These are phyloP conservation scores for Acanthaster planci DNA, from an alignment of 35 echinoderm and acorn worm species.

Conservation along the genomic window DNA sequence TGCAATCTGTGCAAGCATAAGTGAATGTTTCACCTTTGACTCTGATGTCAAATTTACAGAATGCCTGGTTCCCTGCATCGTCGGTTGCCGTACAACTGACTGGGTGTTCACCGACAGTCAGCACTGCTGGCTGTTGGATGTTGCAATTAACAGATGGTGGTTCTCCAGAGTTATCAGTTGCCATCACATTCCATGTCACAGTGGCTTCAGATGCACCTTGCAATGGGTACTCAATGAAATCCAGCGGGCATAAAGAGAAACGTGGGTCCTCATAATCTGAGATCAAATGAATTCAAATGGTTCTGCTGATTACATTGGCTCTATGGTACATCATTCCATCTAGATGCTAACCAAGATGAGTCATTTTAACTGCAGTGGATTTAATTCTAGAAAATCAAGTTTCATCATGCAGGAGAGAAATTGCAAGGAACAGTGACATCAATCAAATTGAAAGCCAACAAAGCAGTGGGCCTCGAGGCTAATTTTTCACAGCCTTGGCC, in stretches of 20 bases:
- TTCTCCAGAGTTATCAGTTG: constrained; percentile 44
- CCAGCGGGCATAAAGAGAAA: constrained; percentile 46
- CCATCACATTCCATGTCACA: constrained; percentile 51
- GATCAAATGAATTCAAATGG: not conserved
- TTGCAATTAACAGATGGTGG: constrained; percentile 30
- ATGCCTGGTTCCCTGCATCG: constrained; percentile 31
- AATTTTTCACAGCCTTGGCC: too few species aligned
- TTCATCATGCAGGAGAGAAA: too few species aligned
- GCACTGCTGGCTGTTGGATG: constrained; percentile 12
- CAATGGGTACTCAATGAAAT: constrained; percentile 34
- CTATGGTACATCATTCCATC: too few species aligned
- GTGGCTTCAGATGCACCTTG: not conserved
- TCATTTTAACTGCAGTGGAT: too few species aligned
- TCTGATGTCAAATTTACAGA: constrained; percentile 47
- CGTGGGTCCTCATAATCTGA: constrained; percentile 49
- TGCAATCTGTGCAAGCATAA: too few species aligned
- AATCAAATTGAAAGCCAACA: too few species aligned
- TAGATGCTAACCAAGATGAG: too few species aligned
- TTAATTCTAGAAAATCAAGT: too few species aligned
- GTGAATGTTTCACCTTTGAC: constrained; percentile 53
- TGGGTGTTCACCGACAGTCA: constrained; percentile 42
- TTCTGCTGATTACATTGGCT: too few species aligned
- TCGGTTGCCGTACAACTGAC: constrained; percentile 57
- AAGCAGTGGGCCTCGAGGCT: too few species aligned
- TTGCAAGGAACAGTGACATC: too few species aligned